Conservation (phyloP, 2,113 vertebrate genomes). For the Pampusana beccarii region DNA sequence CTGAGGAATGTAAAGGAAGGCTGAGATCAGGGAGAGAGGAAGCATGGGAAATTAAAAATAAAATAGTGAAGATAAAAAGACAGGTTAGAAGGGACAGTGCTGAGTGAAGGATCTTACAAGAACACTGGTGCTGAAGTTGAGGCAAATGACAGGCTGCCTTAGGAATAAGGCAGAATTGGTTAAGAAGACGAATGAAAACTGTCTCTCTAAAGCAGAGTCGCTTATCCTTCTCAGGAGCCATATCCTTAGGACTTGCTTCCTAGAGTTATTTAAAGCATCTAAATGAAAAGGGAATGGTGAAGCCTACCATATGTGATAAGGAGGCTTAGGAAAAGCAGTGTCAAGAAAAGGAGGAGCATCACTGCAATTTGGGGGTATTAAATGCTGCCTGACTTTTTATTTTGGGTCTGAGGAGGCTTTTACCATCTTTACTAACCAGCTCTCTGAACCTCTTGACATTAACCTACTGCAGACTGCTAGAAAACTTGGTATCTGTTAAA, state of each 20-base stretch:
- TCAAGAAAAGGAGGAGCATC: background rate
- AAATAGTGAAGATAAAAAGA: background rate
- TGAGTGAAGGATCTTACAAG: background rate
- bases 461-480: background rate
- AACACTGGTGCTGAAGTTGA: background rate
- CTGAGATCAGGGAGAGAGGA: background rate
- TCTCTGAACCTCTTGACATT: background rate
- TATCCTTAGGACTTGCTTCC: background rate
- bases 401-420: background rate
- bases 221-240: background rate
- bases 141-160: background rate
- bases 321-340: background rate
- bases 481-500: background rate
- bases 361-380: background rate
- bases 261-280: background rate
- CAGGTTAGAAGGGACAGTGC: background rate
- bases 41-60: background rate
- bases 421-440: background rate
- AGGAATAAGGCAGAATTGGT: background rate
- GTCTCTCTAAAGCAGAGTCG: background rate
- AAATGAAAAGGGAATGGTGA: background rate
- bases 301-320: background rate
- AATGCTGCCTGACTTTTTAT: background rate
- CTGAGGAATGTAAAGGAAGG: background rate
- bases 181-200: background rate